Evolutionary conservation across 2,113 vertebrate genomes (phyloP).

Genomic region (Mungos mungo): DNA sequence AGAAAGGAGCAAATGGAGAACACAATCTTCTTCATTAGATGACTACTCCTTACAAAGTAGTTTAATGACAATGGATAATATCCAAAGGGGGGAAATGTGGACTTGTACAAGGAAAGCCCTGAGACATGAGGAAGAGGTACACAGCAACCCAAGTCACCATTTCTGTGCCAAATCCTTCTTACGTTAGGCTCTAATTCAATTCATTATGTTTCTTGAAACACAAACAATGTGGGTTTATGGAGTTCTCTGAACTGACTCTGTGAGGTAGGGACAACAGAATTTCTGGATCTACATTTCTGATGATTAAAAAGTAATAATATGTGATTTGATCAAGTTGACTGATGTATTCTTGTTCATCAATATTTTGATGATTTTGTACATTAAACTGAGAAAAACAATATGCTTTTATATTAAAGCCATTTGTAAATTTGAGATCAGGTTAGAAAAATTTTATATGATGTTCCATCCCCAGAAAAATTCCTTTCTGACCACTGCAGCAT

Average conservation of each 20-base stretch:
- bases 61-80: background rate
- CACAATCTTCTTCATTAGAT: background rate
- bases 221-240: background rate
- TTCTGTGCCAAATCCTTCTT: background rate
- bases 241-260: background rate
- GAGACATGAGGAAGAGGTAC: background rate
- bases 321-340: background rate
- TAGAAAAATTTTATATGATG: background rate
- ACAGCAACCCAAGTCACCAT: background rate
- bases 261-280: background rate
- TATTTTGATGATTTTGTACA: background rate
- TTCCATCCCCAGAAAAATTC: background rate
- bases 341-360: background rate
- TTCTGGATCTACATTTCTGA: background rate
- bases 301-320: background rate
- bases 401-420: background rate
- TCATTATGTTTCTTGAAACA: background rate
- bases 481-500: background rate
- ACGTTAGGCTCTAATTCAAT: background rate
- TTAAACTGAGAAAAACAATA: background rate
- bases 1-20: background rate
- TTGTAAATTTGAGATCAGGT: background rate
- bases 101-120: background rate
- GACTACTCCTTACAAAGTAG: background rate
- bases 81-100: background rate